Percentiles rank a stretch among this genome's conserved stretches.
Conservation (phyloP, 2,888 invertebrate species). For the Acronicta aceris region DNA sequence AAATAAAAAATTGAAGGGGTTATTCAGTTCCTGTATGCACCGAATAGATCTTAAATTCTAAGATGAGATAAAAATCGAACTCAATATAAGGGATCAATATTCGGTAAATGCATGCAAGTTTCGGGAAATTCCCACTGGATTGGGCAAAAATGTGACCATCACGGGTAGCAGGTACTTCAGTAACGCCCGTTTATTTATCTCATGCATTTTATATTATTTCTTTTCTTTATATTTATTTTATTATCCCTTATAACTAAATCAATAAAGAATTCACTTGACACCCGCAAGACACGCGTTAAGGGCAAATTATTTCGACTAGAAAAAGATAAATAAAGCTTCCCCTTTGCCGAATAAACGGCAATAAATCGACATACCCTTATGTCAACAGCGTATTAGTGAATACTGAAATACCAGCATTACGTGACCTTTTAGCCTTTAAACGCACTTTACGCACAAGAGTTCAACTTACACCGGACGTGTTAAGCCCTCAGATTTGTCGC, state of each 20-base stretch:
- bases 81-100: too few species aligned
- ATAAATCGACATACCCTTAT: conserved; percentile 85
- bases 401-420: conserved; percentile 65
- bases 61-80: too few species aligned
- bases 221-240: neutral
- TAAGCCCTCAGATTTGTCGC: conserved; percentile 86
- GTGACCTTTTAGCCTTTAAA: conserved; percentile 53
- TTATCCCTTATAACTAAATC: conserved; percentile 47
- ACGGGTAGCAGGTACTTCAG: too few species aligned
- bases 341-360: conserved; percentile 82
- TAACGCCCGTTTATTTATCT: too few species aligned
- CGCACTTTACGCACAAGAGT: conserved; percentile 42
- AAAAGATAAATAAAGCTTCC: conserved; percentile 84
- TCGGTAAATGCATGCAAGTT: too few species aligned
- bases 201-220: neutral
- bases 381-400: conserved; percentile 85
- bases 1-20: too few species aligned
- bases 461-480: conserved; percentile 69
- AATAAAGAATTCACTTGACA: conserved; percentile 60
- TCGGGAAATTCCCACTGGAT: too few species aligned
- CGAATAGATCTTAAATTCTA: too few species aligned
- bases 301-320: conserved; percentile 78
- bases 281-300: conserved; percentile 68
- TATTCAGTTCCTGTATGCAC: too few species aligned
- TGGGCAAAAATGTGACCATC: too few species aligned